Evolutionary conservation across 2,888 invertebrate species (phyloP).

Genomic region (Endotricha flammealis): DNA sequence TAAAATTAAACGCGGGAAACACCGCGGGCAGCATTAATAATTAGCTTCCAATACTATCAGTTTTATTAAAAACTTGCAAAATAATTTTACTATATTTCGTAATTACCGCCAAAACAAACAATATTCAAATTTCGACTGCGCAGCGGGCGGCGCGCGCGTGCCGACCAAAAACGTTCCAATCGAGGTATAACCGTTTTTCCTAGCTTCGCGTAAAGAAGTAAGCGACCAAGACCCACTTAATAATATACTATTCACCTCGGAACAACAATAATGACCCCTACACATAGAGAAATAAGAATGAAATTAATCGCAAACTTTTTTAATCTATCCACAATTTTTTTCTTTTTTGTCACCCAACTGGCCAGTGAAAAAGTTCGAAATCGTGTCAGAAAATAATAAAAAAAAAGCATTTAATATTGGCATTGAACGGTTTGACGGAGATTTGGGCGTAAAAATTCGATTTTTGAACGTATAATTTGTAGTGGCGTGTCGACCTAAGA

Average conservation of each 20-base stretch:
- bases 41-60: too few relatives aligned
- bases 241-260: conserved; percentile 3
- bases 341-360: conserved; percentile 64
- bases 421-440: conserved; percentile 60
- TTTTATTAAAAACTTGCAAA: too few relatives aligned
- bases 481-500: conserved; percentile 35
- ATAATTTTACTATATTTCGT: too few relatives aligned
- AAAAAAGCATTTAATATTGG: conserved; percentile 69
- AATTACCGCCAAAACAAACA: conserved; percentile 5
- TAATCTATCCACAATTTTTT: conserved; percentile 34
- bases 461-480: conserved; percentile 46
- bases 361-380: conserved; percentile 65
- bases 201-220: conserved; percentile 48
- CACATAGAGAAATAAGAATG: conserved; percentile 24
- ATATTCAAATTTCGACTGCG: conserved; percentile 6
- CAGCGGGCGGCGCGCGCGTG: conserved; percentile 52
- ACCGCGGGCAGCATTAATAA: too few relatives aligned
- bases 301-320: conserved; percentile 23
- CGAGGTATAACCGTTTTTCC: conserved; percentile 50
- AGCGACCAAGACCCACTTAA: conserved; percentile 63
- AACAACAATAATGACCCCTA: conserved; percentile 6
- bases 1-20: too few relatives aligned
- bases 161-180: conserved; percentile 47
- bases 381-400: conserved; percentile 58
- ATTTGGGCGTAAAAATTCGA: conserved; percentile 60